Percentiles rank a stretch among this genome's conserved stretches.
These are phyloP conservation scores for Coelinius sp. DNA, from an alignment of 2,888 invertebrate species.

Conservation along the genomic window DNA sequence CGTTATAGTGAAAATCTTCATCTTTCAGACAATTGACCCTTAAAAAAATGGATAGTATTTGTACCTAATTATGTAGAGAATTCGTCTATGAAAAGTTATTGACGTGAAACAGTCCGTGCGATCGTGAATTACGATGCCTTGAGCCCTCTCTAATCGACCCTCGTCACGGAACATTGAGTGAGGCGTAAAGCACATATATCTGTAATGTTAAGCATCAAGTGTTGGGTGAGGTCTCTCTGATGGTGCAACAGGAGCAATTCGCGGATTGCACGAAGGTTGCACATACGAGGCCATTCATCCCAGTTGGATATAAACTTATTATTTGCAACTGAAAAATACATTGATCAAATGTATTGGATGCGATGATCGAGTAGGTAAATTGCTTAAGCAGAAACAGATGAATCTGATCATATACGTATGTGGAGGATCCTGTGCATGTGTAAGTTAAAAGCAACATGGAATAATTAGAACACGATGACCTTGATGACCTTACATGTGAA, in stretches of 20 bases:
- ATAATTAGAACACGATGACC: not conserved
- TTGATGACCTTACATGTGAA: not conserved
- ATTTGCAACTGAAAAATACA: not conserved
- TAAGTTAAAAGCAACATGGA: not conserved
- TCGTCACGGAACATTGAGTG: conserved; percentile 37
- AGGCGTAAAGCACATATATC: conserved; percentile 13
- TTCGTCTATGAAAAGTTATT: conserved; percentile 28
- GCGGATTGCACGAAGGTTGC: conserved; percentile 26
- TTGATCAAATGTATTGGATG: not conserved
- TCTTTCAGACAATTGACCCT: not conserved
- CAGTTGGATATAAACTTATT: not conserved
- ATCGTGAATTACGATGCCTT: conserved; percentile 29
- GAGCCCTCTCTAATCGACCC: conserved; percentile 26
- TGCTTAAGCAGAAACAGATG: no score
- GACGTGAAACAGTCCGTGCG: conserved; percentile 32
- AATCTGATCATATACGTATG: not conserved
- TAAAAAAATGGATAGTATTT: no score
- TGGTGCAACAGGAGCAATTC: conserved; percentile 26
- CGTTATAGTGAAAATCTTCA: not conserved
- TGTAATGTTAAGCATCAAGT: not conserved
- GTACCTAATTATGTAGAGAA: no score
- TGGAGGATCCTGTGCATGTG: not conserved
- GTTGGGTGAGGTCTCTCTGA: conserved; percentile 17
- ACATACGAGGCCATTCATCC: conserved; percentile 39
- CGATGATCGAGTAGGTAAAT: not conserved